phyloP scores from a whole-genome alignment of 2,888 invertebrate genomes.

The Myopa tessellatipennis region DNA sequence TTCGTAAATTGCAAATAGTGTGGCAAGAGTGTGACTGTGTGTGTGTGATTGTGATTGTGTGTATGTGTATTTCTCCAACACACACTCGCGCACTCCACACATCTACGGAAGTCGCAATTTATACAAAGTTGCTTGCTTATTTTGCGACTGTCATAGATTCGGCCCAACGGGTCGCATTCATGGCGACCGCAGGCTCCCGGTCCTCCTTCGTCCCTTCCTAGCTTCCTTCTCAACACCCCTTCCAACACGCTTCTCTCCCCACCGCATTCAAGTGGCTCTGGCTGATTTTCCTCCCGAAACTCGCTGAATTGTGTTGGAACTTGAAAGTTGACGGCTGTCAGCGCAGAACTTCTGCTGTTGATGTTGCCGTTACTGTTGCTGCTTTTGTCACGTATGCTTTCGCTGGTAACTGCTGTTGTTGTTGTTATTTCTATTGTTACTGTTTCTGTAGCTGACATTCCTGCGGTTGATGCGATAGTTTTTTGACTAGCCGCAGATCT shows the following conservation, averaged over 20 bases:
- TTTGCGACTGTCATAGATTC: conserved; percentile 32
- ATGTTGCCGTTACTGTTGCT: conserved; percentile 10
- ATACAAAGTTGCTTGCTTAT: conserved; percentile 26
- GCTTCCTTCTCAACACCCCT: not conserved
- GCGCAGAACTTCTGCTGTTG: not conserved
- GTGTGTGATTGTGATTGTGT: not conserved
- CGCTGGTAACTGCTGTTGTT: not conserved
- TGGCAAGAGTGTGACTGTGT: not conserved
- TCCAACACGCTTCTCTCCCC: not conserved
- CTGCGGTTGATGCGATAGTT: too few relatives aligned
- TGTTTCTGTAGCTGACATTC: too few relatives aligned
- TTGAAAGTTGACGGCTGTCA: conserved; percentile 8
- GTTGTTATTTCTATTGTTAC: not conserved
- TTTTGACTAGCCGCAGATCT: too few relatives aligned
- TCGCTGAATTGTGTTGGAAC: not conserved
- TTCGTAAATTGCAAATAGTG: conserved; percentile 32
- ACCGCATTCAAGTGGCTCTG: not conserved
- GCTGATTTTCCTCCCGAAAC: not conserved
- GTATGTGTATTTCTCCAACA: not conserved
- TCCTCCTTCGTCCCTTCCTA: not conserved
- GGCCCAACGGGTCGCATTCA: not conserved
- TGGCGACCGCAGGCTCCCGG: not conserved
- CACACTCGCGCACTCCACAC: not conserved
- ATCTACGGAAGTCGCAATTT: conserved; percentile 32
- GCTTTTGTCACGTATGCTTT: conserved; percentile 1